These are phyloP conservation scores for Drosophila teissieri DNA, from an alignment of 1,140 invertebrate genomes.

Conservation along the genomic window DNA sequence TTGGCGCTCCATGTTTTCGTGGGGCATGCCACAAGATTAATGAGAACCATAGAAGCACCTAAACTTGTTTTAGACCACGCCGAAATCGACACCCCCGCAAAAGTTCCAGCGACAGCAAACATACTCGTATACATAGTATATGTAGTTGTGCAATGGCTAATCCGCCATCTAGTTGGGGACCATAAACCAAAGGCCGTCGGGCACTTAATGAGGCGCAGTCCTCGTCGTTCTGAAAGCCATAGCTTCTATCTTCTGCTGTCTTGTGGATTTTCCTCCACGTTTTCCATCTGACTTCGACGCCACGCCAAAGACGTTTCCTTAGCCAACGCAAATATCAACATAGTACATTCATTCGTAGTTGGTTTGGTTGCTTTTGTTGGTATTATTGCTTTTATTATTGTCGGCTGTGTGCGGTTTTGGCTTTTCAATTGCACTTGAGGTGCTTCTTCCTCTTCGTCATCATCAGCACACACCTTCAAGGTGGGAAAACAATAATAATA, in stretches of 20 bases:
- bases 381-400: constrained; percentile 23
- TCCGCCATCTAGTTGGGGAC: constrained; percentile 35
- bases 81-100: constrained; percentile 28
- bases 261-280: constrained; percentile 19
- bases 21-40: constrained; percentile 63
- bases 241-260: constrained; percentile 20
- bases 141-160: constrained; percentile 33
- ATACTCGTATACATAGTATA: too few species aligned
- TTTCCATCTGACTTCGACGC: constrained; percentile 27
- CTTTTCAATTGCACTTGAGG: constrained; percentile 72
- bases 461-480: constrained; percentile 53
- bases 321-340: constrained; percentile 68
- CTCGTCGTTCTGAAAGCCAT: not conserved
- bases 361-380: constrained; percentile 1
- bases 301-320: constrained; percentile 71
- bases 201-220: constrained; percentile 35
- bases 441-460: constrained; percentile 47
- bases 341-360: constrained; percentile 13
- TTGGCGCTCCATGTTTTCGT: constrained; percentile 41
- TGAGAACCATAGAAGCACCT: constrained; percentile 49
- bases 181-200: constrained; percentile 45
- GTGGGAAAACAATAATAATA: constrained; percentile 49
- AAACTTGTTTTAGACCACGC: constrained; percentile 53
- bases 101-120: constrained; percentile 9
- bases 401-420: constrained; percentile 40